Percentiles rank a stretch among this genome's conserved stretches.
phyloP scores from a whole-genome alignment of 2,797 vertebrate species.

The Parauchenoglanis punctatus region DNA sequence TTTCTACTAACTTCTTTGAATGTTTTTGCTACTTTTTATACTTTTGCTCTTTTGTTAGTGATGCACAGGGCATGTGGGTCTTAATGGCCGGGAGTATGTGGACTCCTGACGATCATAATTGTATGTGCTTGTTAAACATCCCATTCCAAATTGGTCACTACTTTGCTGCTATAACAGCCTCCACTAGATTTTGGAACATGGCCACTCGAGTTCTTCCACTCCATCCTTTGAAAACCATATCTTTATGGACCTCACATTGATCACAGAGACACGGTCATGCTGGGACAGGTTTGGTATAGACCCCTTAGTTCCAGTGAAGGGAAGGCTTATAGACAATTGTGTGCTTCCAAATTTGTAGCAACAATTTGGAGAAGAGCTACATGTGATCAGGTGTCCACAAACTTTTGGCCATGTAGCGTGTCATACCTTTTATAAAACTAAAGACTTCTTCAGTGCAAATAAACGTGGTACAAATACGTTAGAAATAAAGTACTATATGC shows the following conservation, averaged over 20 bases:
- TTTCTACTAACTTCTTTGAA: not conserved
- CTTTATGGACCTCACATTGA: not conserved
- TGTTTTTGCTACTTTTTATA: not conserved
- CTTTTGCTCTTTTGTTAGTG: not conserved
- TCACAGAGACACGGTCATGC: not conserved
- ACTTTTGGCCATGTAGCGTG: not conserved
- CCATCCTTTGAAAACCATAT: not conserved
- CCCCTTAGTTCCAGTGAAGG: not conserved
- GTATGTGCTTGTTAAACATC: not conserved
- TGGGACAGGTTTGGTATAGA: not conserved
- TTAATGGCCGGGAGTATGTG: not conserved
- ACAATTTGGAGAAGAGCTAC: not conserved
- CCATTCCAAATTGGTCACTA: not conserved
- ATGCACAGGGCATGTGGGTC: not conserved
- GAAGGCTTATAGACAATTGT: not conserved
- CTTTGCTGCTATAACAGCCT: too few relatives aligned
- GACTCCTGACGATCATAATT: not conserved
- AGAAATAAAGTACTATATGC: not conserved
- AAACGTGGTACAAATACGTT: not conserved
- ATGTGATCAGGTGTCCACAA: not conserved
- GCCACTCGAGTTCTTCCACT: not conserved
- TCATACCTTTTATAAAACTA: not conserved
- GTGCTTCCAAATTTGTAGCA: not conserved
- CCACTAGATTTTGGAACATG: too few relatives aligned
- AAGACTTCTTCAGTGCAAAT: not conserved